phyloP scores from a whole-genome alignment of 2,888 invertebrate species.

The Eutolmus rufibarbis region DNA sequence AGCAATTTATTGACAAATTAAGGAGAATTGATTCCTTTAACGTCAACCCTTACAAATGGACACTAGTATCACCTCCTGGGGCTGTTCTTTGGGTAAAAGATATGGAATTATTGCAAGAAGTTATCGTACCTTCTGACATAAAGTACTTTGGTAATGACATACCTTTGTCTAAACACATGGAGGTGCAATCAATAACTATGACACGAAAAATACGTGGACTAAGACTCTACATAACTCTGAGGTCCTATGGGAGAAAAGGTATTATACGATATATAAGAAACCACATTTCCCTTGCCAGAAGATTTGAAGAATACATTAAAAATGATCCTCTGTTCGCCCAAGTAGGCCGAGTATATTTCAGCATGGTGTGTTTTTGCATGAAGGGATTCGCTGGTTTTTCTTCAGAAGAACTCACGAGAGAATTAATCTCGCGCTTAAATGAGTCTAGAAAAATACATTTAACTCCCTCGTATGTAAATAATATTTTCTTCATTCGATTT shows the following conservation, averaged over 20 bases:
- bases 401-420: background rate
- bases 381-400: conserved; percentile 63
- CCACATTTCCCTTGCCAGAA: conserved; percentile 73
- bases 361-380: conserved; percentile 84
- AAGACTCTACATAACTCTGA: conserved; percentile 85
- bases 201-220: conserved; percentile 82
- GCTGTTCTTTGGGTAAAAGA: conserved; percentile 29
- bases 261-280: conserved; percentile 76
- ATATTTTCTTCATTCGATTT: background rate
- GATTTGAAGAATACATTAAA: conserved; percentile 74
- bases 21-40: conserved; percentile 39
- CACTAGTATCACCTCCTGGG: conserved; percentile 29
- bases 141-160: background rate
- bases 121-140: background rate
- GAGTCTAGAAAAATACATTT: background rate
- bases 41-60: conserved; percentile 43
- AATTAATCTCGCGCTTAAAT: background rate
- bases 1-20: background rate
- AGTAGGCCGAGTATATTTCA: conserved; percentile 72
- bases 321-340: conserved; percentile 78
- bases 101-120: background rate
- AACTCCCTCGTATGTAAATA: background rate
- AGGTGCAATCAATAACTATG: conserved; percentile 71
- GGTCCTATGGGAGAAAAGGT: conserved; percentile 79
- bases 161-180: conserved; percentile 54